These are phyloP conservation scores for Malurus melanocephalus DNA, from an alignment of 2,113 vertebrate genomes.

Conservation along the genomic window DNA sequence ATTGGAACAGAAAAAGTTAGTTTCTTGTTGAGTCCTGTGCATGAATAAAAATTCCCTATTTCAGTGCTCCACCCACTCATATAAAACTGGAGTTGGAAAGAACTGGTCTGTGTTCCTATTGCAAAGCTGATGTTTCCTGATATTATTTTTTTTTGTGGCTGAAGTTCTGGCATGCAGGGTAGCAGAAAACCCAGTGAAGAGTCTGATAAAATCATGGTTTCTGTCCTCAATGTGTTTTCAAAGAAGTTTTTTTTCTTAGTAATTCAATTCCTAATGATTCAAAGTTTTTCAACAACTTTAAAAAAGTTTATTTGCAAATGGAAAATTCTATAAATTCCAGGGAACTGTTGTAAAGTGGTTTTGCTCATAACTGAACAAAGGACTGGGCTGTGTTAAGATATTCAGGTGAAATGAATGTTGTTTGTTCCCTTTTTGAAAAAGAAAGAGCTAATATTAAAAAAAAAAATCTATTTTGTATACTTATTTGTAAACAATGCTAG, in stretches of 20 bases:
- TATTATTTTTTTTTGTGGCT: conserved; percentile 25
- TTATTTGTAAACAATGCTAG: conserved; percentile 17
- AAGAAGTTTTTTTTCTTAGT: conserved; percentile 38
- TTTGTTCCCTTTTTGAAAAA: background rate
- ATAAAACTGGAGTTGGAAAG: conserved; percentile 23
- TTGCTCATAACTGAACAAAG: conserved; percentile 38
- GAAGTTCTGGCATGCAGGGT: background rate
- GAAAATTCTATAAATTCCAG: conserved; percentile 63
- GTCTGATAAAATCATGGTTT: conserved; percentile 13
- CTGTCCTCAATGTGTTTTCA: conserved; percentile 26
- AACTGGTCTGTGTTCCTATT: background rate
- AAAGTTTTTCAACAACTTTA: background rate
- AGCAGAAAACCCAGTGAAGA: background rate
- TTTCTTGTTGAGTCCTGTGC: background rate
- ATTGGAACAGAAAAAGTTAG: conserved; percentile 7
- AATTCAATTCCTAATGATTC: conserved; percentile 35
- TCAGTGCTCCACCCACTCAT: background rate
- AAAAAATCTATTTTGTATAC: background rate
- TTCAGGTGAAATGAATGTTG: conserved; percentile 10
- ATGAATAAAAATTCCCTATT: background rate
- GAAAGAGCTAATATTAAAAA: background rate
- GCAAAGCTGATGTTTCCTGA: conserved; percentile 6
- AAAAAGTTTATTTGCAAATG: conserved; percentile 39
- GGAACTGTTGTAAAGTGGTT: conserved; percentile 41
- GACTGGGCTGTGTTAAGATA: background rate